These are phyloP conservation scores for Stegodyphus mimosarum DNA, from an alignment of 1,140 invertebrate species.

Conservation along the genomic window DNA sequence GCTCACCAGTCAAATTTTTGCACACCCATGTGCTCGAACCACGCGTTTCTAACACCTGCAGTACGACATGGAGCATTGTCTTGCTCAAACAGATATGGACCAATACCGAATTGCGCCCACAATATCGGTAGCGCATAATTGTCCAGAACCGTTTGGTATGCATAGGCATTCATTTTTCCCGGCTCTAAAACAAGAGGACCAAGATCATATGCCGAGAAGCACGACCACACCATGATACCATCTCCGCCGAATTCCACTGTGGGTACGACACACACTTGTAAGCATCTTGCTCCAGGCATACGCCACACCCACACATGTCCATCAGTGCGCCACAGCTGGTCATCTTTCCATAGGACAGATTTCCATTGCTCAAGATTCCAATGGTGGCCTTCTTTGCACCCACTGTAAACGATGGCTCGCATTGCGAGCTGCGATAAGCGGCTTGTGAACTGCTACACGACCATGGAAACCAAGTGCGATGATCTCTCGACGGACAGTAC, in stretches of 20 bases:
- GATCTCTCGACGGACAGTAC: conserved; percentile 16
- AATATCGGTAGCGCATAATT: too few relatives aligned
- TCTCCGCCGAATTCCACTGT: conserved; percentile 17
- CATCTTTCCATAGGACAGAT: conserved; percentile 2
- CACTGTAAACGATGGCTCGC: not conserved
- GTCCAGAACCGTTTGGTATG: too few relatives aligned
- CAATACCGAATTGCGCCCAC: too few relatives aligned
- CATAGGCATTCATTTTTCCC: not conserved
- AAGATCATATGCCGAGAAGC: conserved; percentile 33
- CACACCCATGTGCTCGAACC: too few relatives aligned
- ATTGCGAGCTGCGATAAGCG: not conserved
- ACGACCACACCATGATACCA: conserved; percentile 31
- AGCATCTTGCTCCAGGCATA: conserved; percentile 24
- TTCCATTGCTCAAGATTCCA: conserved; percentile 18
- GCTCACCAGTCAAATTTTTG: too few relatives aligned
- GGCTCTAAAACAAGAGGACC: not conserved
- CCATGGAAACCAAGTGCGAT: conserved; percentile 7
- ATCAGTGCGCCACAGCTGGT: not conserved
- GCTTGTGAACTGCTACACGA: conserved; percentile 25
- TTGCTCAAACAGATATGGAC: too few relatives aligned
- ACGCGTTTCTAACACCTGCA: too few relatives aligned
- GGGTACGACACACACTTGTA: conserved; percentile 19
- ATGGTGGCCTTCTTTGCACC: conserved; percentile 20
- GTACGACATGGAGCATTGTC: too few relatives aligned
- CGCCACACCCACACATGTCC: conserved; percentile 12